Evolutionary conservation across 2,888 invertebrate genomes (phyloP).

Genomic region (Meghimatium bilineatum): DNA sequence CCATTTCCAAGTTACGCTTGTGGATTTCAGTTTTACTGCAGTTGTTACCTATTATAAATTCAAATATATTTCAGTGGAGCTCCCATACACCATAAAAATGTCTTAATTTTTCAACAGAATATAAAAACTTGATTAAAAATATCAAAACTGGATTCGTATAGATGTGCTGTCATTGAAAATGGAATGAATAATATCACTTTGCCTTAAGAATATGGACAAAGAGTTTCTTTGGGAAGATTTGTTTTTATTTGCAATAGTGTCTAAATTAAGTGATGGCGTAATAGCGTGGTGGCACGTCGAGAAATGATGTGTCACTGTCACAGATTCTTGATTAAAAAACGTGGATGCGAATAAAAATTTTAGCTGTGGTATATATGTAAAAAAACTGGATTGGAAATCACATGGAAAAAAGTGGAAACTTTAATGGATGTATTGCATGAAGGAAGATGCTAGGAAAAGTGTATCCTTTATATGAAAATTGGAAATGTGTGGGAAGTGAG

Average conservation of each 20-base stretch:
- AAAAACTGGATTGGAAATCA: neutral
- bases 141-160: too few relatives aligned
- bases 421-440: neutral
- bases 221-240: neutral
- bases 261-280: conserved; percentile 20
- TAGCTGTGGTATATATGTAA: neutral
- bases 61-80: too few relatives aligned
- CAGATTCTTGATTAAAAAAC: neutral
- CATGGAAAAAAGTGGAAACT: neutral
- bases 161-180: too few relatives aligned
- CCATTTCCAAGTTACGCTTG: too few relatives aligned
- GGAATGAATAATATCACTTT: too few relatives aligned
- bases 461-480: neutral
- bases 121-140: too few relatives aligned
- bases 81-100: too few relatives aligned
- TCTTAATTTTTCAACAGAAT: too few relatives aligned
- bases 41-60: too few relatives aligned
- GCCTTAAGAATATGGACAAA: conserved; percentile 14
- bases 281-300: neutral
- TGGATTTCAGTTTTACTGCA: too few relatives aligned
- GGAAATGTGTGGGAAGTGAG: neutral
- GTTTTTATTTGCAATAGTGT: neutral
- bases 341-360: too few relatives aligned
- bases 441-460: neutral
- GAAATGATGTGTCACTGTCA: neutral